Base-by-base conservation (phyloP, 37 sponge, comb jelly and placozoan species). In the Cladorhizidae sp. region DNA sequence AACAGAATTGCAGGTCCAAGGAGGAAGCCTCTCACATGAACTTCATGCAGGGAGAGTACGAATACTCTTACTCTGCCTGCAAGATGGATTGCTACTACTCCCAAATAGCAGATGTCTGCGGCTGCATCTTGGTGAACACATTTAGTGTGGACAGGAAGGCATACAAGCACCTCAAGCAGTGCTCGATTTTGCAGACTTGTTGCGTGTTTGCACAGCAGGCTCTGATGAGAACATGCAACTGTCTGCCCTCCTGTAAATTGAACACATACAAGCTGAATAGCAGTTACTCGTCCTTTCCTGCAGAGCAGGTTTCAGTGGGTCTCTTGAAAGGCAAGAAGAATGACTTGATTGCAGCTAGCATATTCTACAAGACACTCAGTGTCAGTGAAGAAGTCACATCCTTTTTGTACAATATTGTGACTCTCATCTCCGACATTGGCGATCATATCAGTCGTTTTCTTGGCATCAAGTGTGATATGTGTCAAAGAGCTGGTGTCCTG, bases 371-470 rank as follows among this genome's bases (percentile, higher is more conserved):
- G 38, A 37, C 33, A 12, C 35, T 51, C n/a, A 54, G 49, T 52
- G 56, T 79, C 23, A 56, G 67, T 22, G 2, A 6, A 20, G 38
- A 36, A 20, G 49, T 36, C 26, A 79, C 80, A 23, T 0, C 42
- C 12, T 17, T 11, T 32, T 39, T 82, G 3, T 87, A 87, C 58
- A 33, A 45, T 39, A 26, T 50, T 38, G 39, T 59, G 49, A 70
- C 57, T 41, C 73, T 87, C 21, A 51, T 81, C 18, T 50, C 82
- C 8, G 82, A 87, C 33, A 58, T 87, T 63, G 88, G 88, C 0
- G 82, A 82, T 21, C 76, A 81, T 20, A 6, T 87, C 51, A 78
- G 88, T 6, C 70, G 81, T 36, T 87, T 87, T 58, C 75, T 81
- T 3, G n/a, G n/a, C n/a, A n/a, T n/a, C n/a, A n/a, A n/a, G n/a